Base-by-base conservation (phyloP, 2,888 invertebrate species). In the Lingula anatina region DNA sequence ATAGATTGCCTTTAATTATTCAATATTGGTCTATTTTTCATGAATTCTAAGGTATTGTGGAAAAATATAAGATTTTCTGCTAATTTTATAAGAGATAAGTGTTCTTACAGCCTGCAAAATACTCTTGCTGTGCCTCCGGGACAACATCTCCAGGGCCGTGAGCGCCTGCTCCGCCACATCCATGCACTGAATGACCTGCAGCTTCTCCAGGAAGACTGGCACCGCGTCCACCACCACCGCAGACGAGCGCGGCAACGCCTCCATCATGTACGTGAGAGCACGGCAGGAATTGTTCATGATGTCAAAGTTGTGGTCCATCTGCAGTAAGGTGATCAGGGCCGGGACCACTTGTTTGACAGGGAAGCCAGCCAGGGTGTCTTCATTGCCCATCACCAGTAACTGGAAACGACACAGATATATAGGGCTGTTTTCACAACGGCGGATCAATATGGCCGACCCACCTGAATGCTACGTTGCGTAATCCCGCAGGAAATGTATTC, bases 211-310 rank as follows among this genome's bases (percentile, higher is more conserved):
- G 79, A 99, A 94, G 1, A 92, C 90, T 1, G 99, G 97, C 51
- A 99, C 92, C 2, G 96, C 96, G 68, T 97, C 91, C 2, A 95
- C 91, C 9, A 99, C 94, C 2, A 96, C 90, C 18, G 78, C 74
- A 35, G 95, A 93, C 3, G 96, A 95, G 51, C 99, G 85, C 0
- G 99, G 99, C 60, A 99, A 76, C 0, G 97, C 95, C 78, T 99
- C 99, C 85, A 99, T 87, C 95, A 99, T 96, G 79, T 99, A 99
- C 0, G 96, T 96, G 36, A 99, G 83, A 1, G 97, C 97, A 38
- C 99, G 88, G 72, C 96, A 96, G 0, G 97, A 96, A 77, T 97
- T 94, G 75, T 96, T 94, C 97, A 97, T 97, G 83, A 99, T 94
- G 79, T 97, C 97, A 80, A 97, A 97, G 81, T 99, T 99, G 76